These are phyloP conservation scores for Meta bourneti DNA, from an alignment of 2,888 invertebrate species.

Conservation along the genomic window DNA sequence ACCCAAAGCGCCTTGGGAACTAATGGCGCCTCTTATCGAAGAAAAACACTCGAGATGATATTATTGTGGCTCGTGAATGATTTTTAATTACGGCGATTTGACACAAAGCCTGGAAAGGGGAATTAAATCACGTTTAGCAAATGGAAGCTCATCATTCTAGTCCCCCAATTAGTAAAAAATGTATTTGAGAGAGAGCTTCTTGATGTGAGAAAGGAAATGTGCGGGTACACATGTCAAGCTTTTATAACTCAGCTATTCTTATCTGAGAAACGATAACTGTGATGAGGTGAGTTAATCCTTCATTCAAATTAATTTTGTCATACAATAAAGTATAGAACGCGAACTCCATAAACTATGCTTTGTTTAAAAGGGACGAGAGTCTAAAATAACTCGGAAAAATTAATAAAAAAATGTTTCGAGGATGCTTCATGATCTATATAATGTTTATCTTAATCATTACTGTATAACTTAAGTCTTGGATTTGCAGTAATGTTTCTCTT, in stretches of 20 bases:
- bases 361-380: background rate
- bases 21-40: constrained; percentile 29
- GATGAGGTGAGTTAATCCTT: background rate
- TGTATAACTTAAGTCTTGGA: background rate
- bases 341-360: background rate
- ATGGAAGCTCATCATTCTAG: background rate
- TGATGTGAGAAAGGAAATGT: too few relatives aligned
- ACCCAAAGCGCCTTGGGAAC: background rate
- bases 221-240: background rate
- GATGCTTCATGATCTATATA: background rate
- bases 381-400: background rate
- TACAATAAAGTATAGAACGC: background rate
- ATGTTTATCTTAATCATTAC: background rate
- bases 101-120: background rate
- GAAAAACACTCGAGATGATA: constrained; percentile 6
- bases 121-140: background rate
- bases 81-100: background rate
- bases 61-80: background rate
- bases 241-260: background rate
- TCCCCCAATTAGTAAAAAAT: background rate
- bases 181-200: too few relatives aligned
- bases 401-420: background rate
- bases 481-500: too few relatives aligned
- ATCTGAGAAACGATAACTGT: too few relatives aligned
- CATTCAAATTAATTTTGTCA: background rate